These are phyloP conservation scores for Enteromius treurensis DNA, from an alignment of 2,797 vertebrate species.

Conservation along the genomic window DNA sequence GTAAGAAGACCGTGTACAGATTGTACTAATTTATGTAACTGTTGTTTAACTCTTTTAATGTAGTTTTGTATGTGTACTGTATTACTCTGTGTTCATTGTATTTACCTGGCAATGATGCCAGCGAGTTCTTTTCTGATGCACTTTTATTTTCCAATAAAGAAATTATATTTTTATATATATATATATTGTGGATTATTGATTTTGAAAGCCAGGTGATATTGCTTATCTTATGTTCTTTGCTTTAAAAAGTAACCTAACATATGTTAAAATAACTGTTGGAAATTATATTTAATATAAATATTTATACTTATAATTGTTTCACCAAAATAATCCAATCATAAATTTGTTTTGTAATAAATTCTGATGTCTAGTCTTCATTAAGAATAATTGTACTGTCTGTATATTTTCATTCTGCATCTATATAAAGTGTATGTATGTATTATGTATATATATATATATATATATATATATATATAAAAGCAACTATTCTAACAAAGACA, in stretches of 20 bases:
- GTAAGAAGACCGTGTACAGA: conserved; percentile 71
- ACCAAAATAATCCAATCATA: neutral
- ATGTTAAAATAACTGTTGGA: neutral
- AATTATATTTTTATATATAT: conserved; percentile 73
- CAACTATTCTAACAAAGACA: neutral
- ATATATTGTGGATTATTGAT: conserved; percentile 25
- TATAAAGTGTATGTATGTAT: neutral
- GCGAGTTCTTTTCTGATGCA: conserved; percentile 67
- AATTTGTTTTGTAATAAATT: neutral
- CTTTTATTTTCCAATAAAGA: conserved; percentile 72
- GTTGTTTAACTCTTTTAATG: conserved; percentile 56
- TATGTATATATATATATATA: no score
- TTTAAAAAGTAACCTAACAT: neutral
- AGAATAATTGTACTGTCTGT: neutral
- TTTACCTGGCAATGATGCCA: conserved; percentile 60
- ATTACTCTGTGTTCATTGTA: conserved; percentile 65
- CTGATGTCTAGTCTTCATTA: neutral
- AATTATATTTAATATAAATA: neutral
- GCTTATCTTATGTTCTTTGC: no score
- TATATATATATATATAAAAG: neutral
- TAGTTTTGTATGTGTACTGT: conserved; percentile 62
- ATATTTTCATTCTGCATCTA: neutral
- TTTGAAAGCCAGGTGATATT: neutral
- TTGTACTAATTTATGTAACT: conserved; percentile 72
- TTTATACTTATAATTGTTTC: neutral